phyloP scores from a whole-genome alignment of 2,113 vertebrate species.

The Laticauda laticaudata region DNA sequence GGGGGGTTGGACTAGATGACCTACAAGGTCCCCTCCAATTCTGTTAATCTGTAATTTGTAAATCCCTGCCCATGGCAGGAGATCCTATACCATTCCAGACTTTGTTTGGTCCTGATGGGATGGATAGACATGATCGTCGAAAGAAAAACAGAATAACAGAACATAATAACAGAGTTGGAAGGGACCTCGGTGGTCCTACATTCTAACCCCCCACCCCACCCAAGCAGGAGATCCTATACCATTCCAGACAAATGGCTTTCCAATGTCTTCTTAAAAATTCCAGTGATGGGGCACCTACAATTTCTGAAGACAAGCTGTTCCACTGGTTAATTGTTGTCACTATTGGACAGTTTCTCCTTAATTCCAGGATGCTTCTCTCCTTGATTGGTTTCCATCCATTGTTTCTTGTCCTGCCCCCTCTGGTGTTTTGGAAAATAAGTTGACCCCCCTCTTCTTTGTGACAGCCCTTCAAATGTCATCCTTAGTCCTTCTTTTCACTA shows the following conservation, averaged over 20 bases:
- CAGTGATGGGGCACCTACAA: background rate
- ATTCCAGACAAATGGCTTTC: background rate
- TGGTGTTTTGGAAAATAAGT: background rate
- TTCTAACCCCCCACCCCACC: background rate
- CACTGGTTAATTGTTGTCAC: background rate
- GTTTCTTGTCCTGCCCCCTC: background rate
- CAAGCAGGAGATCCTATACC: too few species aligned
- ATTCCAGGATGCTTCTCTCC: background rate
- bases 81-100: too few species aligned
- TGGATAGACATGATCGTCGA: too few species aligned
- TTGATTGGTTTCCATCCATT: background rate
- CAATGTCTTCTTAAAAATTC: background rate
- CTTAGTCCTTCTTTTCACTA: background rate
- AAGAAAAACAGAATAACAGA: too few species aligned
- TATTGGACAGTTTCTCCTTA: background rate
- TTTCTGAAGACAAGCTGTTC: accelerated
- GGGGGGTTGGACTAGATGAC: too few species aligned
- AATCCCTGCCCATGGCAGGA: too few species aligned
- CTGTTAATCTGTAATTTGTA: too few species aligned
- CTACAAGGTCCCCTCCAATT: too few species aligned
- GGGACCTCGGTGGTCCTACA: too few species aligned
- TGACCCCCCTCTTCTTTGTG: background rate
- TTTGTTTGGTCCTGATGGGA: too few species aligned
- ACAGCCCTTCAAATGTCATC: background rate
- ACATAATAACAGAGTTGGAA: too few species aligned